Conservation (phyloP, 1,140 invertebrate species). For the Metopolophium dirhodum region DNA sequence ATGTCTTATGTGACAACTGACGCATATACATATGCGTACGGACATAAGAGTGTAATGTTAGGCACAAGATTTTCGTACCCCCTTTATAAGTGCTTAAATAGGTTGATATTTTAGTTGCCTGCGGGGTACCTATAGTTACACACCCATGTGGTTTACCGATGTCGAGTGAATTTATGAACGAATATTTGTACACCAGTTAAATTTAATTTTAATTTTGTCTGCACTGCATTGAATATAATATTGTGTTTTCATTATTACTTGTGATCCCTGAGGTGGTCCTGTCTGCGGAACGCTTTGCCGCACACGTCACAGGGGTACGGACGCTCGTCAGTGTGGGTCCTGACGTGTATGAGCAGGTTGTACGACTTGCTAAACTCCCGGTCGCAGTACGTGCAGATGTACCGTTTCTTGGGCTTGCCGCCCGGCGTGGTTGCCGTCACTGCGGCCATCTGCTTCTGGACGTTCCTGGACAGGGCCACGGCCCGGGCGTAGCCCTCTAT, state of each 20-base stretch:
- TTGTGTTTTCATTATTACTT: conserved; percentile 69
- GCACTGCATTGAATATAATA: background rate
- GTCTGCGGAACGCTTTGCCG: conserved; percentile 93
- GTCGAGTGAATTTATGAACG: background rate
- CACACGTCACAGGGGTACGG: conserved; percentile 98
- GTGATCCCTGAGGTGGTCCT: conserved; percentile 95
- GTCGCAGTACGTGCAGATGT: conserved; percentile 97
- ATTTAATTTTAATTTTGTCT: background rate
- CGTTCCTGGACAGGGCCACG: conserved; percentile 32
- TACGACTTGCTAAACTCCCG: conserved; percentile 98
- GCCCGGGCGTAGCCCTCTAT: conserved; percentile 38
- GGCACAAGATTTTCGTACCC: background rate
- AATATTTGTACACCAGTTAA: background rate
- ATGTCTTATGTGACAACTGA: no score
- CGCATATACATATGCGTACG: no score
- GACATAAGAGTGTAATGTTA: no score
- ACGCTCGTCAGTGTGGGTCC: conserved; percentile 96
- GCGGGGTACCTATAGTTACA: background rate
- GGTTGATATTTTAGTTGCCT: background rate
- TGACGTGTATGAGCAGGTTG: conserved; percentile 95
- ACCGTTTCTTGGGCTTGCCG: conserved; percentile 94
- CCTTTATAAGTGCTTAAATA: background rate
- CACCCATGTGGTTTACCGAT: no score
- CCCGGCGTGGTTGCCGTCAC: conserved; percentile 65
- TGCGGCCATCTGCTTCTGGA: conserved; percentile 61